Percentiles rank a stretch among this genome's conserved stretches.
Conservation (phyloP, 2,113 vertebrate species). For the Haliaeetus leucogaster region DNA sequence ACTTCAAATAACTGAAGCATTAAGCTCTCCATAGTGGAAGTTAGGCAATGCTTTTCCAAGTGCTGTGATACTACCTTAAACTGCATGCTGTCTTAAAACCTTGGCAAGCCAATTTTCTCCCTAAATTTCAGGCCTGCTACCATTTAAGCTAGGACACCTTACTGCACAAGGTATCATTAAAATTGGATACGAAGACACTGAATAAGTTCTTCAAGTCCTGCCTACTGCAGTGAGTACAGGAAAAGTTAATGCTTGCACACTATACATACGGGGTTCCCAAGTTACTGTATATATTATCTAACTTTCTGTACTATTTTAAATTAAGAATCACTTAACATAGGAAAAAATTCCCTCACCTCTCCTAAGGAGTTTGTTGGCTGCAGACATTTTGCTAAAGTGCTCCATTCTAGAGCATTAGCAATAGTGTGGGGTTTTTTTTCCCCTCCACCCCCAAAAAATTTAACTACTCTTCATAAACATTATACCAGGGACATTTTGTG, state of each 20-base stretch:
- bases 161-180: neutral
- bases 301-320: neutral
- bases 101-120: neutral
- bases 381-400: neutral
- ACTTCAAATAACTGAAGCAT: neutral
- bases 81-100: neutral
- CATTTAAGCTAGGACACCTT: neutral
- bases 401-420: neutral
- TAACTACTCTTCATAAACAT: neutral
- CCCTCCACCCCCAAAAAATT: neutral
- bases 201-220: neutral
- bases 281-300: neutral
- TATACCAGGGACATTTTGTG: neutral
- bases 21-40: neutral
- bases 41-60: neutral
- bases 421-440: neutral
- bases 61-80: neutral
- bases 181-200: neutral
- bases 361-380: neutral
- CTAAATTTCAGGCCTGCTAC: neutral
- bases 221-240: neutral
- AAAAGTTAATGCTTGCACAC: neutral
- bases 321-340: too few species aligned
- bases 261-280: accelerated
- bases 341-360: neutral